Evolutionary conservation across 2,797 vertebrate genomes (phyloP).

Genomic region (Dicrostonyx torquatus): DNA sequence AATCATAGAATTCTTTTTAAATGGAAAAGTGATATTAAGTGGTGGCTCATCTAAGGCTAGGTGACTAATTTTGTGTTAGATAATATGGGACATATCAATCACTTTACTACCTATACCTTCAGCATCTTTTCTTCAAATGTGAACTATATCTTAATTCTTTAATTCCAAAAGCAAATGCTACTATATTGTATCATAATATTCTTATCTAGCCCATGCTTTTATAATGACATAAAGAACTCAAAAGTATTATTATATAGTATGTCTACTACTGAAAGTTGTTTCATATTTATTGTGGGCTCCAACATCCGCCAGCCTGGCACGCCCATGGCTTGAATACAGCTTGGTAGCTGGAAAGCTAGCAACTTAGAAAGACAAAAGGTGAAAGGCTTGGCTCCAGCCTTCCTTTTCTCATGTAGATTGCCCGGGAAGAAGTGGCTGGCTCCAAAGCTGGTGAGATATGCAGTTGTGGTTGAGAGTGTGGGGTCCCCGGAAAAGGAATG

Average conservation of each 20-base stretch:
- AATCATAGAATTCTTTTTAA: constrained; percentile 42
- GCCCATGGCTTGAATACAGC: too few species aligned
- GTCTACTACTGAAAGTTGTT: constrained; percentile 22
- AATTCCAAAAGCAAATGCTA: constrained; percentile 41
- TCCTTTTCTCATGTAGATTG: too few species aligned
- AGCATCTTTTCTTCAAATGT: constrained; percentile 26
- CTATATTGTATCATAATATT: constrained; percentile 10
- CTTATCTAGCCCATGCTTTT: constrained; percentile 24
- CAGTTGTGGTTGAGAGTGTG: too few species aligned
- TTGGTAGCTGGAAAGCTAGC: too few species aligned
- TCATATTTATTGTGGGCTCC: too few species aligned
- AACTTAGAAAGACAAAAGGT: too few species aligned
- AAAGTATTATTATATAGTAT: neutral
- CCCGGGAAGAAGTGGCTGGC: too few species aligned
- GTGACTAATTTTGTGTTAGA: constrained; percentile 62
- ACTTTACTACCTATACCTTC: neutral
- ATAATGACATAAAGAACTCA: neutral
- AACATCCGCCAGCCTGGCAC: too few species aligned
- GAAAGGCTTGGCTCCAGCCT: too few species aligned
- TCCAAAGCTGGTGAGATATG: too few species aligned
- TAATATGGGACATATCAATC: constrained; percentile 17
- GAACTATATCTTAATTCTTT: constrained; percentile 31
- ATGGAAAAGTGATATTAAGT: constrained; percentile 47
- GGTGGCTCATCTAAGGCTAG: constrained; percentile 8
- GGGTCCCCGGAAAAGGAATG: too few species aligned